Conservation (phyloP, 1,140 invertebrate species). For the Archivesica marissinica region DNA sequence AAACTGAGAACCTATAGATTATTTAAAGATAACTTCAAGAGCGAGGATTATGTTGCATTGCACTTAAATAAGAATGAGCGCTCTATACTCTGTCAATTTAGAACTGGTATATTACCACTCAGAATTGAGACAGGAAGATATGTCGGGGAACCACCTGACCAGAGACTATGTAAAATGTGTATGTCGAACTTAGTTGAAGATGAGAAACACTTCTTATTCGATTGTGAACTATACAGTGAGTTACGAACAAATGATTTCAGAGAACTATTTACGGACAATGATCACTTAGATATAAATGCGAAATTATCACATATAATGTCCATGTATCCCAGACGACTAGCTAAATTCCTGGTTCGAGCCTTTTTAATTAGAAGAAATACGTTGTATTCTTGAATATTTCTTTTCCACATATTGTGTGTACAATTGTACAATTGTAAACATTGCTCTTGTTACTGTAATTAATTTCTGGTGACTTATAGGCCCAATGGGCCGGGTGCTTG, state of each 20-base stretch:
- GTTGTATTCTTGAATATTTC: too few species aligned
- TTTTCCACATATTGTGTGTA: too few species aligned
- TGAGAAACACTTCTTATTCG: constrained; percentile 15
- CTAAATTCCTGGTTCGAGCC: too few species aligned
- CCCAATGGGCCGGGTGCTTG: too few species aligned
- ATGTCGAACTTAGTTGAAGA: neutral
- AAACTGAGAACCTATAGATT: constrained; percentile 45
- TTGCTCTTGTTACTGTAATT: too few species aligned
- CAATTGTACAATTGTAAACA: too few species aligned
- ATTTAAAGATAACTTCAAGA: constrained; percentile 30
- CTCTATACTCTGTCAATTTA: constrained; percentile 24
- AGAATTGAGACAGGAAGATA: constrained; percentile 55
- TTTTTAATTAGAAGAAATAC: too few species aligned
- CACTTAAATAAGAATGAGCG: constrained; percentile 17
- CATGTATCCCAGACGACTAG: too few species aligned
- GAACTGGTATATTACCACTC: constrained; percentile 40
- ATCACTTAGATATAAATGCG: too few species aligned
- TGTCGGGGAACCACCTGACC: constrained; percentile 13
- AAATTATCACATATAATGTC: too few species aligned
- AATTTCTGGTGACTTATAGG: too few species aligned
- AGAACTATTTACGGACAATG: too few species aligned
- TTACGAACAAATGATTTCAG: neutral
- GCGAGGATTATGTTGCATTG: constrained; percentile 12
- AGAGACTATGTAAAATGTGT: constrained; percentile 43
- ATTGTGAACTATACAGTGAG: constrained; percentile 7